Percentiles rank a stretch among this genome's conserved stretches.
These are phyloP conservation scores for Dendrophyllia cribrosa DNA, from an alignment of 64 coral and sea anemone species.

Conservation along the genomic window DNA sequence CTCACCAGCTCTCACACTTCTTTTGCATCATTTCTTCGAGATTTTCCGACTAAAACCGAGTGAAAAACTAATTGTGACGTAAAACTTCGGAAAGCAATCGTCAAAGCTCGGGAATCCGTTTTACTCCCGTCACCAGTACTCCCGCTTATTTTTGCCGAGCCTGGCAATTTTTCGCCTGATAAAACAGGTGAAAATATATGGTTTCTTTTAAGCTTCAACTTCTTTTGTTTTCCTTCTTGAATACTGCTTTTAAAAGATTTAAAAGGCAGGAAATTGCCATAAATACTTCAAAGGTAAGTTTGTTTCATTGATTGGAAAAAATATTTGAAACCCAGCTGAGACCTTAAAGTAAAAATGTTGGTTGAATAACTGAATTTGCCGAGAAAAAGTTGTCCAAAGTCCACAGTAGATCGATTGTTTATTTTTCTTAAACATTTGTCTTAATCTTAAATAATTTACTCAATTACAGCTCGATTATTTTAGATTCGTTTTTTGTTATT, in stretches of 20 bases:
- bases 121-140: neutral
- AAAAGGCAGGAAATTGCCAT: neutral
- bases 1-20: too few relatives aligned
- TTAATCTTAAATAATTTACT: too few relatives aligned
- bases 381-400: too few relatives aligned
- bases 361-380: too few relatives aligned
- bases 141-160: neutral
- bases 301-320: neutral
- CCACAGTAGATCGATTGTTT: too few relatives aligned
- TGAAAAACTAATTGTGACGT: too few relatives aligned
- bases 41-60: too few relatives aligned
- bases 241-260: constrained; percentile 8
- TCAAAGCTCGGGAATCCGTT: neutral
- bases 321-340: neutral
- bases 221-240: constrained; percentile 25
- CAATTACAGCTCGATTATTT: too few relatives aligned
- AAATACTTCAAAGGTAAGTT: constrained; percentile 7
- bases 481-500: too few relatives aligned
- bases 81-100: neutral
- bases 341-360: neutral
- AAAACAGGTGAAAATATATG: neutral
- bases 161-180: neutral
- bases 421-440: too few relatives aligned
- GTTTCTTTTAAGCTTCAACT: neutral
- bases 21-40: too few relatives aligned